phyloP scores from a whole-genome alignment of 2,888 invertebrate species.

The Lobophora halterata region DNA sequence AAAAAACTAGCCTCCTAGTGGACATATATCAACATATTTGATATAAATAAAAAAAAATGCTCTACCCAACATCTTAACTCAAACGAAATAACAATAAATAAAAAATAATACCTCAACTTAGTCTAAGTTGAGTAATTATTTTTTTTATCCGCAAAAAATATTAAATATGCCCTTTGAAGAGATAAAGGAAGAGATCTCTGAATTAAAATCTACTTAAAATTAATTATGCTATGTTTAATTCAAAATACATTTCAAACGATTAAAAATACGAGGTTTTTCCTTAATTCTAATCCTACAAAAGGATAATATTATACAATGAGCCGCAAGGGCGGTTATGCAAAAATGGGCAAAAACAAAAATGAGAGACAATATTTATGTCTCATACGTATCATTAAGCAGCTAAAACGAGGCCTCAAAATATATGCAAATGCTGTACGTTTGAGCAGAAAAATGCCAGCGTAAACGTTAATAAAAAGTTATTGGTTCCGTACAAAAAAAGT shows the following conservation, averaged over 20 bases:
- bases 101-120: background rate
- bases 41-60: too few species aligned
- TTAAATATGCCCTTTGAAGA: constrained; percentile 15
- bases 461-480: background rate
- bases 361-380: constrained; percentile 66
- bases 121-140: too few species aligned
- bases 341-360: constrained; percentile 47
- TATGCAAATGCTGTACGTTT: constrained; percentile 59
- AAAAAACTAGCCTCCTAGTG: too few species aligned
- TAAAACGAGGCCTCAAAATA: constrained; percentile 61
- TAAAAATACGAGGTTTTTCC: constrained; percentile 35
- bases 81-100: constrained; percentile 1
- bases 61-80: too few species aligned
- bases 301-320: constrained; percentile 40
- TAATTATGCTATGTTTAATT: constrained; percentile 27
- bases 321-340: constrained; percentile 55
- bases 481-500: constrained; percentile 25
- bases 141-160: constrained; percentile 13
- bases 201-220: constrained; percentile 24
- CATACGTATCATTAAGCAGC: constrained; percentile 66
- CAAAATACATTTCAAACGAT: constrained; percentile 36
- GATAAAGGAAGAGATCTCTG: constrained; percentile 13
- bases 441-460: constrained; percentile 24
- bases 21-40: too few species aligned
- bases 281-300: constrained; percentile 43